Conservation (phyloP, 2,888 invertebrate genomes). For the Drosophila siamana region DNA sequence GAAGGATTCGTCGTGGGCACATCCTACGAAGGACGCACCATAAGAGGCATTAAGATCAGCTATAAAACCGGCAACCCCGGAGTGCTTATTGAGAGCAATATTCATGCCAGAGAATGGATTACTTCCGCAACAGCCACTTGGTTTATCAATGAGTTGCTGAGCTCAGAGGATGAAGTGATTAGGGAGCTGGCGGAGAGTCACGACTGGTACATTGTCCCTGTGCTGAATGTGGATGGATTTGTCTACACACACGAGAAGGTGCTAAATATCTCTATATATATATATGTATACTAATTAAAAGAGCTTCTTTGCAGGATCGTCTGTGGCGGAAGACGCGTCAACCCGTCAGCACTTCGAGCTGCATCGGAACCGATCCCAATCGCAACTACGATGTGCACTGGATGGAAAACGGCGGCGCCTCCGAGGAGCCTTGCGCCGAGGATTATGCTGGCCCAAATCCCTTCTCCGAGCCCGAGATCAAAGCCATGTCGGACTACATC, state of each 20-base stretch:
- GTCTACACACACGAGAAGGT: slow-evolving; percentile 88
- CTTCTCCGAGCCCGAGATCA: slow-evolving; percentile 87
- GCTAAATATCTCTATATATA: too few species aligned
- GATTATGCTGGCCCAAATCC: slow-evolving; percentile 86
- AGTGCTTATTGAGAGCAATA: slow-evolving; percentile 88
- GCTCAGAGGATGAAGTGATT: slow-evolving; percentile 86
- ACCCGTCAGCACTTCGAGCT: slow-evolving; percentile 74
- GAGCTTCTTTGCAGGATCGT: slow-evolving; percentile 66
- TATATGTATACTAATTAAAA: too few species aligned
- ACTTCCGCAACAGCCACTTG: slow-evolving; percentile 89
- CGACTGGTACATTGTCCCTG: slow-evolving; percentile 91
- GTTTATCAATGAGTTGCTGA: slow-evolving; percentile 89
- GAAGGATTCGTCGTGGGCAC: slow-evolving; percentile 86
- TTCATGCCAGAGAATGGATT: slow-evolving; percentile 90
- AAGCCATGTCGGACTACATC: slow-evolving; percentile 85
- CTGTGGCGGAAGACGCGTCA: slow-evolving; percentile 89
- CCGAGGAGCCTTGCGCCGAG: slow-evolving; percentile 82
- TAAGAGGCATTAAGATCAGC: slow-evolving; percentile 86
- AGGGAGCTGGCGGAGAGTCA: slow-evolving; percentile 88
- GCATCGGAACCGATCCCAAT: slow-evolving; percentile 81
- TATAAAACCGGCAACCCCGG: slow-evolving; percentile 85
- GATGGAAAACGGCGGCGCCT: slow-evolving; percentile 85
- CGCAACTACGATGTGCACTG: slow-evolving; percentile 80
- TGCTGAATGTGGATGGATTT: slow-evolving; percentile 91
- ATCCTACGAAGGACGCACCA: slow-evolving; percentile 87